A percentile compares a stretch with the other conserved stretches of the same genome.
Conservation (phyloP, 2,888 invertebrate genomes). For the Pseudanteris insignis region DNA sequence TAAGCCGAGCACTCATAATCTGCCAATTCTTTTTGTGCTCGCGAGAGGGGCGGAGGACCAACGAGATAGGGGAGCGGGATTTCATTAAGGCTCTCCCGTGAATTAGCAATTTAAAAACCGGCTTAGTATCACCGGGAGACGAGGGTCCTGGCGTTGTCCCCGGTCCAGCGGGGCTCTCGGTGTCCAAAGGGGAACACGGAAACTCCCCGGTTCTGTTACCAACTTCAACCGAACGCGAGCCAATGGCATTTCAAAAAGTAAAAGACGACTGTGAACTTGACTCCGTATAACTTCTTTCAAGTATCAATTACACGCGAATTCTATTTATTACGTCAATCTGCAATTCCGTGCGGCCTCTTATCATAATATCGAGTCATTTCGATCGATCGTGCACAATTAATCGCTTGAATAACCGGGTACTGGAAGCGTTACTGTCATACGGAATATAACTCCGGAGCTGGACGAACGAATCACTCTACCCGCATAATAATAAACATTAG, state of each 20-base stretch:
- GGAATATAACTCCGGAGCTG: too few relatives aligned
- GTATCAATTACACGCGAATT: conserved; percentile 37
- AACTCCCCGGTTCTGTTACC: conserved; percentile 33
- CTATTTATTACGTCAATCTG: conserved; percentile 36
- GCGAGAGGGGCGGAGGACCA: conserved; percentile 40
- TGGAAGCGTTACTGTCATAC: too few relatives aligned
- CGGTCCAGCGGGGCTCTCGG: conserved; percentile 20
- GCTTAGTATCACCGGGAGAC: conserved; percentile 47
- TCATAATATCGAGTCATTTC: conserved; percentile 30
- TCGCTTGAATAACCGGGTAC: conserved; percentile 5
- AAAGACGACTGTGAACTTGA: conserved; percentile 14
- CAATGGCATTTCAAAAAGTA: conserved; percentile 15
- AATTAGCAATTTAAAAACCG: conserved; percentile 56
- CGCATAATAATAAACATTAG: too few relatives aligned
- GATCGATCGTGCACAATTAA: conserved; percentile 16
- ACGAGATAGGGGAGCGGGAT: conserved; percentile 46
- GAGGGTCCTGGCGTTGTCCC: conserved; percentile 33
- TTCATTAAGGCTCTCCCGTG: conserved; percentile 50
- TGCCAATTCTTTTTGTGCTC: conserved; percentile 47
- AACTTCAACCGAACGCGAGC: conserved; percentile 24
- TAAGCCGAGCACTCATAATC: conserved; percentile 48
- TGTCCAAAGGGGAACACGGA: conserved; percentile 24
- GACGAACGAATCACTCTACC: too few relatives aligned
- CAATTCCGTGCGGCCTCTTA: conserved; percentile 18
- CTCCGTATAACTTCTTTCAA: conserved; percentile 38